These are phyloP conservation scores for Mythimna impura DNA, from an alignment of 2,888 invertebrate genomes.

Conservation along the genomic window DNA sequence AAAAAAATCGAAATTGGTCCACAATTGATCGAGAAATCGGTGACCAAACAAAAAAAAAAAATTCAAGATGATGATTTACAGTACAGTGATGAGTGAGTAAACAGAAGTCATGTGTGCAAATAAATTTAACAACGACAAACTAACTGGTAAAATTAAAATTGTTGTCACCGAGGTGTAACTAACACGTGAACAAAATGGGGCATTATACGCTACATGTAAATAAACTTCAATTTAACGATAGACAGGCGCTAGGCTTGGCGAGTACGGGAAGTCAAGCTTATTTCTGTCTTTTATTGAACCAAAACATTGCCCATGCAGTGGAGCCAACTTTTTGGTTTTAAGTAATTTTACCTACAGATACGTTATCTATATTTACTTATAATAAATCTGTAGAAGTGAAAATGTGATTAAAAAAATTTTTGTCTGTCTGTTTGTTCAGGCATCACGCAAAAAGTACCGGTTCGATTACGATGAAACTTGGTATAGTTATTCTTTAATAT, in stretches of 20 bases:
- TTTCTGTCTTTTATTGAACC: conserved; percentile 25
- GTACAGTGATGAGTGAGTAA: neutral
- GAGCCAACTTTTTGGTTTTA: conserved; percentile 7
- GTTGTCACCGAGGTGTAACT: conserved; percentile 29
- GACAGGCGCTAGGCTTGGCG: conserved; percentile 13
- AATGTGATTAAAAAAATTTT: no score
- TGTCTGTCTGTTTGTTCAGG: no score
- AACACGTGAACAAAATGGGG: conserved; percentile 21
- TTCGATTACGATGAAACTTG: no score
- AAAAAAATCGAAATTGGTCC: no score
- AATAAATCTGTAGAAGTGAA: no score
- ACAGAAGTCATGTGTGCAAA: neutral
- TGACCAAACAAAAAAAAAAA: no score
- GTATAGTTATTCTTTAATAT: no score
- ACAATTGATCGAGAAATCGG: no score
- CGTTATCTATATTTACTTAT: no score
- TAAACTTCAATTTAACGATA: conserved; percentile 38
- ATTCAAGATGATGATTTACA: no score
- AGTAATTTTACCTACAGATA: neutral
- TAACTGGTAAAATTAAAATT: neutral
- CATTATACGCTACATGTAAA: conserved; percentile 25
- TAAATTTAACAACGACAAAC: neutral
- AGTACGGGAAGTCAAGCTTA: conserved; percentile 27
- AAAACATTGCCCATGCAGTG: conserved; percentile 2
- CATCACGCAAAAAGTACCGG: no score